Base-by-base conservation (phyloP, 2,797 vertebrate species). In the Neosilurus mollespiculum region DNA sequence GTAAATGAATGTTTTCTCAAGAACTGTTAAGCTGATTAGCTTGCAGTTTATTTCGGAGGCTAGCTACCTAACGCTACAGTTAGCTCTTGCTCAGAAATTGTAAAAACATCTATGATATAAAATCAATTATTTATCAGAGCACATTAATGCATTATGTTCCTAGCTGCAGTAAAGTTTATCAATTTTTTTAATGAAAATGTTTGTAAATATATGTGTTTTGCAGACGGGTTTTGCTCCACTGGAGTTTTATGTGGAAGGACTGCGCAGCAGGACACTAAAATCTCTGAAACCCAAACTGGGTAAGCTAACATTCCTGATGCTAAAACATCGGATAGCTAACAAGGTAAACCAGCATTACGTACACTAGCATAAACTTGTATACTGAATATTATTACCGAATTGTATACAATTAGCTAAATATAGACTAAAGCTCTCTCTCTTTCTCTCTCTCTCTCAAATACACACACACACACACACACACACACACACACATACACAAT, bases 241-340 rank as follows among this genome's bases (percentile, higher is more conserved):
- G 89, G 98, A 99, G 92, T 99, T 99, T 94, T 99, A 94, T 81
- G 94, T 99, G 73, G 98, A 99, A 92, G 98, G 98, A 30, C 94
- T 96, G 77, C 94, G 98, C 88, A 99, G 98, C 91, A 96, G 98
- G 64, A 96, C 97, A 0, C 92, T 97, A 81, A 99, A 99, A 92
- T 97, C 97, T 72, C 84, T 97, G 88, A 91, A 90, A 20, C 98
- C 98, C 8, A 99, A 98, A 87, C 91, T 97, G 80, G 98, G 98
- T 98, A 81, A 62, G 58, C 37, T 78, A 34, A 81, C 16, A 37
- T 8, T 92, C 82, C 94, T 93, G 54, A 20, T 71, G 22, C 22
- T 78, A 62, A 77, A 14, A 9, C 1, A 12, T 43, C 1, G 12
- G 20, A 22, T 76, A 5, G 34, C 34, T 10, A 49, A 43, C 16